A percentile compares a stretch with the other conserved stretches of the same genome.
phyloP scores from a whole-genome alignment of 2,888 invertebrate species.

The Coenonympha arcania region DNA sequence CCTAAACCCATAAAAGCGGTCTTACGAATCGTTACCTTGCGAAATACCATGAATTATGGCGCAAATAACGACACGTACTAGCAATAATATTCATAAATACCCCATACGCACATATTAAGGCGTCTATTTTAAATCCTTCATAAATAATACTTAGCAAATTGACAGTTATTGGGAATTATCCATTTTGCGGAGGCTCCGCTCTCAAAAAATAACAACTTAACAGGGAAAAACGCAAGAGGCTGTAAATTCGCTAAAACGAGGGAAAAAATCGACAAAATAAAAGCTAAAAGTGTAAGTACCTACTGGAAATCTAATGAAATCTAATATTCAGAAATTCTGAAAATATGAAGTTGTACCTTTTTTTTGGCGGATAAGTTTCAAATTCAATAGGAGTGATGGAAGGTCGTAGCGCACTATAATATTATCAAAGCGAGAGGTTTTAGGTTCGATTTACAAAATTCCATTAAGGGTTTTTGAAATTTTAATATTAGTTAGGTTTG shows the following conservation, averaged over 20 bases:
- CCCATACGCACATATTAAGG: background rate
- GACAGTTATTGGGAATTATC: constrained; percentile 26
- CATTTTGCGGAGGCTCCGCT: constrained; percentile 8
- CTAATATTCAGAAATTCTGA: no score
- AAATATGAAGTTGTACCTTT: no score
- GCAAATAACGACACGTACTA: constrained; percentile 3
- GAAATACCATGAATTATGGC: constrained; percentile 4
- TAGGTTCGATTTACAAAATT: no score
- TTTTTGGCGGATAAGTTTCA: no score
- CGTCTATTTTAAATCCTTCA: constrained; percentile 17
- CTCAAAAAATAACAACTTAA: constrained; percentile 37
- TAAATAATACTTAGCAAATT: constrained; percentile 27
- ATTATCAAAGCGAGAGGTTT: no score
- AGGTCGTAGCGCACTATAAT: no score
- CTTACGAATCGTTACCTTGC: background rate
- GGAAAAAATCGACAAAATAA: constrained; percentile 29
- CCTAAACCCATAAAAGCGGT: background rate
- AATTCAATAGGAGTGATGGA: no score
- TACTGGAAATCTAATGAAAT: no score
- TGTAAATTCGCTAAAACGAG: constrained; percentile 7
- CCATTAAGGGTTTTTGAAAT: no score
- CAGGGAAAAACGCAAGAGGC: constrained; percentile 37
- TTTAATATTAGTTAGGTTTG: no score
- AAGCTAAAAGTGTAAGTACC: constrained; percentile 41
- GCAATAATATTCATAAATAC: background rate